Conservation (phyloP, 2,113 vertebrate species). For the Semicossyphus pulcher region DNA sequence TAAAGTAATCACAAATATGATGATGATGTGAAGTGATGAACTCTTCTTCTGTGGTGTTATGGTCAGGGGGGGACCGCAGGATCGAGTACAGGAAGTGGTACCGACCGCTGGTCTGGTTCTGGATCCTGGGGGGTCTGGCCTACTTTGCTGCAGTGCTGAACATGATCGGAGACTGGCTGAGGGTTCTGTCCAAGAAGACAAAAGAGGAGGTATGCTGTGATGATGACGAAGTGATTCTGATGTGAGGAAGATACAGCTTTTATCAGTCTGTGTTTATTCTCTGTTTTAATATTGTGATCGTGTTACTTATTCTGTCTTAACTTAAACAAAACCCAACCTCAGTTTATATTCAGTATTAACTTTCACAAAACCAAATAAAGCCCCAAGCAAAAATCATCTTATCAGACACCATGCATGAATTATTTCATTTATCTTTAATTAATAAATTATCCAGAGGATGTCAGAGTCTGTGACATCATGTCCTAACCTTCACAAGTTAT, state of each 20-base stretch:
- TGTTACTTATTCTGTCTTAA: too few relatives aligned
- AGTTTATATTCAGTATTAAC: too few relatives aligned
- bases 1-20: too few relatives aligned
- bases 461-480: too few relatives aligned
- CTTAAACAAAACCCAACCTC: too few relatives aligned
- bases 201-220: conserved; percentile 90
- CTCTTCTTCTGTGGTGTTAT: background rate
- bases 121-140: conserved; percentile 95
- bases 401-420: too few relatives aligned
- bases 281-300: background rate
- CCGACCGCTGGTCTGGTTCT: conserved; percentile 95
- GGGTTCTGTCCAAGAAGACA: conserved; percentile 96
- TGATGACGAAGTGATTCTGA: background rate
- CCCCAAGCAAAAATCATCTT: too few relatives aligned
- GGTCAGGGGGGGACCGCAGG: conserved; percentile 88
- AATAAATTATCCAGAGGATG: too few relatives aligned
- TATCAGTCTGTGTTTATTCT: background rate
- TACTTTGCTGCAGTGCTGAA: conserved; percentile 97
- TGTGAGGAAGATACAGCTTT: background rate
- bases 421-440: too few relatives aligned
- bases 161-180: conserved; percentile 98
- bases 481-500: too few relatives aligned
- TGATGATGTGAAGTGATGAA: too few relatives aligned
- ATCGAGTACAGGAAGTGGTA: conserved; percentile 95
- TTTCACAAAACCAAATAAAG: too few relatives aligned